Evolutionary conservation across 2,888 invertebrate genomes (phyloP).

Genomic region (Hypercompe scribonia): DNA sequence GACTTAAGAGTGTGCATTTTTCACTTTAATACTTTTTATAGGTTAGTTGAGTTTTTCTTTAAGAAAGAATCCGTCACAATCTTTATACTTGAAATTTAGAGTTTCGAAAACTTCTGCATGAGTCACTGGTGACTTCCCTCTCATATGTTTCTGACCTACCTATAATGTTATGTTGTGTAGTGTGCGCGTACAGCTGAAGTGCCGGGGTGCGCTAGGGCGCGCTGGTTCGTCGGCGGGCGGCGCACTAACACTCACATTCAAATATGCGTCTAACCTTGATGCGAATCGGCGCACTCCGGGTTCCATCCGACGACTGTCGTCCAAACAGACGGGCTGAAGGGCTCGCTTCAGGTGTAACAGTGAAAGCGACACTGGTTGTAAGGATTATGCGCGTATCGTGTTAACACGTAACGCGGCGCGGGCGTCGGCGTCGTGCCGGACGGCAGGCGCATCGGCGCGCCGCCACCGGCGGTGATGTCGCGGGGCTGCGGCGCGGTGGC

Average conservation of each 20-base stretch:
- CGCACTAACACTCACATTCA: conserved; percentile 85
- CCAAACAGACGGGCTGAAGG: conserved; percentile 81
- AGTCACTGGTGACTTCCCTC: conserved; percentile 72
- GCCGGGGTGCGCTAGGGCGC: conserved; percentile 72
- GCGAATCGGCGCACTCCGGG: conserved; percentile 86
- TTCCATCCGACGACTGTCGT: conserved; percentile 85
- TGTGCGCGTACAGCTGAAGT: conserved; percentile 76
- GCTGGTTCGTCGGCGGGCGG: conserved; percentile 68
- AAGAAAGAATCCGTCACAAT: conserved; percentile 18
- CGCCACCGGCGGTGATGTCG: conserved; percentile 79
- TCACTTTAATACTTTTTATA: not conserved
- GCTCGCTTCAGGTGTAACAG: conserved; percentile 79
- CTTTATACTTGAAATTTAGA: conserved; percentile 39
- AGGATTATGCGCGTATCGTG: conserved; percentile 60
- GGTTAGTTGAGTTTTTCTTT: conserved; percentile 15
- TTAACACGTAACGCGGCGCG: conserved; percentile 67
- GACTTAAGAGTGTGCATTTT: not conserved
- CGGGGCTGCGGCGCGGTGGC: conserved; percentile 82
- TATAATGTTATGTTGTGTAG: conserved; percentile 68
- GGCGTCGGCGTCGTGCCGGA: conserved; percentile 76
- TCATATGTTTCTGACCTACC: conserved; percentile 77
- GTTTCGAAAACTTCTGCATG: conserved; percentile 64
- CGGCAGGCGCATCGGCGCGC: conserved; percentile 84
- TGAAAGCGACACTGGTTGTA: conserved; percentile 68
- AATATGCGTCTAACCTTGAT: conserved; percentile 86